Base-by-base conservation (phyloP, 2,113 vertebrate genomes). In the Oreochromis spilurus region DNA sequence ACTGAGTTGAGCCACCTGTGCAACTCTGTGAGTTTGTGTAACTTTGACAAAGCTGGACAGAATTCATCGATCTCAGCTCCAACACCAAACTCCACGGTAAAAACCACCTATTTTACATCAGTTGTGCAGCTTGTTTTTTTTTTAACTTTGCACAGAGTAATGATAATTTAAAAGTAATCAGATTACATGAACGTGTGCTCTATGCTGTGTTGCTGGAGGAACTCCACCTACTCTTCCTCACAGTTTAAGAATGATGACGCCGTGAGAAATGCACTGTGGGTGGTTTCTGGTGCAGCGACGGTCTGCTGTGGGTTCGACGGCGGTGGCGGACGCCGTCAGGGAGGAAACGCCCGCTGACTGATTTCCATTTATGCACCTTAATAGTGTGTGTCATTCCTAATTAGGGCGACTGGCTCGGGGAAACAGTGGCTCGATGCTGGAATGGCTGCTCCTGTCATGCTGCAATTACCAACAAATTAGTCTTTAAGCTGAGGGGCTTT, bases 401-500 rank as follows among this genome's bases (percentile, higher is more conserved):
- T 96, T 95, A 95, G 85, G 79, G 79, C 88, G 78, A 90, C 78
- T 79, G 90, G 93, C 92, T 94, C 70, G 57, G 83, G 85, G 91
- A 94, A 89, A 91, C 92, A 87, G 87, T 79, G 88, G 85, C 90
- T 91, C 70, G 50, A 83, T 87, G 88, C 93, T 84, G 89, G 87
- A 92, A 93, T 83, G 77, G 90, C 92, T 92, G 92, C 91, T 91
- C 83, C 92, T 92, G 92, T 96, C 95, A 95, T 81, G 70, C 91
- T 86, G 93, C 95, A 96, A 96, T 96, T 96, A 96, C 92, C 91
- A 92, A 88, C 93, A 95, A 95, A 96, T 96, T 93, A 96, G 91
- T 93, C 93, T 91, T 94, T 90, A 92, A 93, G 92, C 92, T 89
- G 85, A 89, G 90, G 91, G 90, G 45, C 90, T 93, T 79, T 8